Evolutionary conservation across 1,140 invertebrate genomes (phyloP).

Genomic region (Drosophila nasuta): DNA sequence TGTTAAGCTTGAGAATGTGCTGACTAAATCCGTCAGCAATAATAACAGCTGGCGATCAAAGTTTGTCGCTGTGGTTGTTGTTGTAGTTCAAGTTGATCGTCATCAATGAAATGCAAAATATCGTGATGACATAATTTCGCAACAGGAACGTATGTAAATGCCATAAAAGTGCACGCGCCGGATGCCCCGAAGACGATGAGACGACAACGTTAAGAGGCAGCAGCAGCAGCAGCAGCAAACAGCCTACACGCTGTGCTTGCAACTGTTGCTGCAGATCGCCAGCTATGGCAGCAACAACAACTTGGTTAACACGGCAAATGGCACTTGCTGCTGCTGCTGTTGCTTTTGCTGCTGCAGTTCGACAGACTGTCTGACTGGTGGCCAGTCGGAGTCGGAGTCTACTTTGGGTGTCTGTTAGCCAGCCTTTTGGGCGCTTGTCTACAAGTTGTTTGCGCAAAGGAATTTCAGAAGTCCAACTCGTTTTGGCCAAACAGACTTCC

Average conservation of each 20-base stretch:
- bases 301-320: constrained; percentile 59
- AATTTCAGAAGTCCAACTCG: constrained; percentile 60
- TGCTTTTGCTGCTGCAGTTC: not conserved
- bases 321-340: constrained; percentile 48
- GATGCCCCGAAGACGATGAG: constrained; percentile 14
- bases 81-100: constrained; percentile 15
- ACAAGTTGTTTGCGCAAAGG: constrained; percentile 43
- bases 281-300: constrained; percentile 43
- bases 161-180: constrained; percentile 63
- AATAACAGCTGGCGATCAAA: constrained; percentile 12
- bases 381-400: constrained; percentile 22
- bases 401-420: constrained; percentile 16
- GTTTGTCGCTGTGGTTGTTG: not conserved
- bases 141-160: constrained; percentile 51
- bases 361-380: constrained; percentile 22
- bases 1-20: constrained; percentile 11
- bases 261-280: constrained; percentile 26
- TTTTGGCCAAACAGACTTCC: constrained; percentile 49
- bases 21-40: constrained; percentile 29
- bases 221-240: constrained; percentile 5
- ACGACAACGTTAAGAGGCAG: not conserved
- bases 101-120: constrained; percentile 53
- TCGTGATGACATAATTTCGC: constrained; percentile 63
- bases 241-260: constrained; percentile 50
- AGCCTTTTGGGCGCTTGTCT: constrained; percentile 13